Percentiles rank a stretch among this genome's conserved stretches.
These are phyloP conservation scores for Euclidia mi DNA, from an alignment of 2,888 invertebrate genomes.

Conservation along the genomic window DNA sequence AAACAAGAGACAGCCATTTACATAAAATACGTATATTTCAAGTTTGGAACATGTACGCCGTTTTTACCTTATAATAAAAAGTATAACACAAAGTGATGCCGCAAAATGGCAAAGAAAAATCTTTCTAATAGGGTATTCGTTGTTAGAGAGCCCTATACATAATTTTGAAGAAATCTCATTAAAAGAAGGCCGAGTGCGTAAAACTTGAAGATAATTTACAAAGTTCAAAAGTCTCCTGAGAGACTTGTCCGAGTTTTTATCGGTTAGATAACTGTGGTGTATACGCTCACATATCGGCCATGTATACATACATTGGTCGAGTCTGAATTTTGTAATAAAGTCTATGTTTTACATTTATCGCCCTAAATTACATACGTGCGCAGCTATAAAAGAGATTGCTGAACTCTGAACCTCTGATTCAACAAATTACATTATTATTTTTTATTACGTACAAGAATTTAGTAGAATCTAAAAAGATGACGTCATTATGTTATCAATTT, in stretches of 20 bases:
- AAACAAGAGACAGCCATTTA: too few species aligned
- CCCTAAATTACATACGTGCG: too few species aligned
- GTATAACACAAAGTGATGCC: conserved; percentile 23
- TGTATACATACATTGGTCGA: too few species aligned
- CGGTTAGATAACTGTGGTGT: conserved; percentile 32
- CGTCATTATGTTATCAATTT: too few species aligned
- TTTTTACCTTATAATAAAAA: conserved; percentile 4
- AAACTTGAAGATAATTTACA: conserved; percentile 51
- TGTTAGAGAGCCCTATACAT: conserved; percentile 44
- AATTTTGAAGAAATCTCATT: conserved; percentile 57
- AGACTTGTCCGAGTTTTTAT: conserved; percentile 45
- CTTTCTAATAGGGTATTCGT: conserved; percentile 47
- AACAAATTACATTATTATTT: too few species aligned
- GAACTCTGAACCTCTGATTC: too few species aligned
- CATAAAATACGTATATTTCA: too few species aligned
- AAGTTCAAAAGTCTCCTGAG: conserved; percentile 51
- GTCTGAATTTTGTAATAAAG: too few species aligned
- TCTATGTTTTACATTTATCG: too few species aligned
- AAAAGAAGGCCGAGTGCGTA: conserved; percentile 52
- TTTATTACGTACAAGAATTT: too few species aligned
- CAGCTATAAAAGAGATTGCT: too few species aligned
- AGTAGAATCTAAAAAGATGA: too few species aligned
- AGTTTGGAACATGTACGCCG: conserved; percentile 4
- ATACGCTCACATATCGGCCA: conserved; percentile 31
- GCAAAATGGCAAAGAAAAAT: conserved; percentile 30